phyloP scores from a whole-genome alignment of 2,797 vertebrate species.

The Phrynocephalus guinanensis region DNA sequence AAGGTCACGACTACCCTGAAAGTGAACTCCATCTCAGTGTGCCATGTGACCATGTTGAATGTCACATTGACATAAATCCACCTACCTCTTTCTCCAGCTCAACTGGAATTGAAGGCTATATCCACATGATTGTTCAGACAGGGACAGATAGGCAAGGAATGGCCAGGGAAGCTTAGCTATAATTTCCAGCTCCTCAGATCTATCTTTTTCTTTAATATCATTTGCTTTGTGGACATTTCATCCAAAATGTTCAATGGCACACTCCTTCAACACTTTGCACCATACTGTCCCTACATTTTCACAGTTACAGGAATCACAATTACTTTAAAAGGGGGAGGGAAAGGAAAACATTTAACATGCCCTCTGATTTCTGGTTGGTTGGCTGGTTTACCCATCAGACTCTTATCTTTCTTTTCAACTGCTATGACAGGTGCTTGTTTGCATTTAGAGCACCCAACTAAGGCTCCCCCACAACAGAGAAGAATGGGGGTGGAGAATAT shows the following conservation, averaged over 20 bases:
- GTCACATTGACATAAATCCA: not conserved
- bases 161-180: not conserved
- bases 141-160: not conserved
- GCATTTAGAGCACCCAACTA: not conserved
- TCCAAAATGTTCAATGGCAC: not conserved
- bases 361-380: not conserved
- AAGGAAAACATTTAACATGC: not conserved
- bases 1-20: conserved; percentile 21
- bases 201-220: not conserved
- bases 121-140: not conserved
- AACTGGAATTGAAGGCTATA: conserved; percentile 1
- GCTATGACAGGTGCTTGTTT: not conserved
- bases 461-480: not conserved
- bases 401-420: not conserved
- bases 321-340: too few species aligned
- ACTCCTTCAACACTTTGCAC: not conserved
- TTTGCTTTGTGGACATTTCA: not conserved
- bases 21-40: conserved; percentile 14
- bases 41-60: not conserved
- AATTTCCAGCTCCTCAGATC: not conserved
- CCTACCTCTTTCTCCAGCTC: conserved; percentile 8
- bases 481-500: not conserved
- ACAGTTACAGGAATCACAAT: not conserved
- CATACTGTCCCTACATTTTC: not conserved
- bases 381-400: not conserved